Percentiles rank a stretch among this genome's conserved stretches.
Conservation (phyloP, 1,140 invertebrate genomes). For the Panagrolaimus sp. region DNA sequence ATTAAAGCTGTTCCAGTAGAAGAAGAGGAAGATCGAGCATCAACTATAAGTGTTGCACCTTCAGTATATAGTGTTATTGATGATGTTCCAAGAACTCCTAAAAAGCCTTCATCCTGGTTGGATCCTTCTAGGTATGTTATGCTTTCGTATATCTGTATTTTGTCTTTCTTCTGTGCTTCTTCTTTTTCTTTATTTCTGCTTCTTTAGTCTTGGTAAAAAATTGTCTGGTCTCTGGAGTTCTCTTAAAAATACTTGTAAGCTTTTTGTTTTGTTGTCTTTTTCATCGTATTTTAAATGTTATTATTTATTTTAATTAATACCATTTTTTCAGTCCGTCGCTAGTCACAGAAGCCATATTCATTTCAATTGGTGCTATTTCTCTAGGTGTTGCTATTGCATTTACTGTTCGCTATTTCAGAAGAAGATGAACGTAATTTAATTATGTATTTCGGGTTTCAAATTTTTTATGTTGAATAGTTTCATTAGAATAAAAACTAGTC, state of each 20-base stretch:
- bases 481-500: too few species aligned
- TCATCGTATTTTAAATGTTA: neutral
- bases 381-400: slow-evolving; percentile 13
- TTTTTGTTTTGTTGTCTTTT: slow-evolving; percentile 17
- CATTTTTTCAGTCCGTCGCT: slow-evolving; percentile 29
- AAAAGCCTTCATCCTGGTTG: slow-evolving; percentile 29
- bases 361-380: slow-evolving; percentile 29
- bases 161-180: neutral
- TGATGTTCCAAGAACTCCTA: slow-evolving; percentile 36
- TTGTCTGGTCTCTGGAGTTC: neutral
- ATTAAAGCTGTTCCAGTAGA: neutral
- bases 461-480: too few species aligned
- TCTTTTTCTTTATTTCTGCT: neutral
- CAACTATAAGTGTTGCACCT: slow-evolving; percentile 7
- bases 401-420: slow-evolving; percentile 13
- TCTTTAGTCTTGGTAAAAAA: neutral
- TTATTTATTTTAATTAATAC: neutral
- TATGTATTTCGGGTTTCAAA: neutral
- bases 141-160: neutral
- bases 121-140: slow-evolving; percentile 30
- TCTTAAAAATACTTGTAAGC: neutral
- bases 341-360: slow-evolving; percentile 27
- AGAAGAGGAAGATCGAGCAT: neutral
- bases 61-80: slow-evolving; percentile 22
- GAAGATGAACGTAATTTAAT: slow-evolving; percentile 7